Evolutionary conservation across 1,140 invertebrate species (phyloP), one percentile per base, ranked within the genome.

Genomic region (Lepidurus couesii): DNA sequence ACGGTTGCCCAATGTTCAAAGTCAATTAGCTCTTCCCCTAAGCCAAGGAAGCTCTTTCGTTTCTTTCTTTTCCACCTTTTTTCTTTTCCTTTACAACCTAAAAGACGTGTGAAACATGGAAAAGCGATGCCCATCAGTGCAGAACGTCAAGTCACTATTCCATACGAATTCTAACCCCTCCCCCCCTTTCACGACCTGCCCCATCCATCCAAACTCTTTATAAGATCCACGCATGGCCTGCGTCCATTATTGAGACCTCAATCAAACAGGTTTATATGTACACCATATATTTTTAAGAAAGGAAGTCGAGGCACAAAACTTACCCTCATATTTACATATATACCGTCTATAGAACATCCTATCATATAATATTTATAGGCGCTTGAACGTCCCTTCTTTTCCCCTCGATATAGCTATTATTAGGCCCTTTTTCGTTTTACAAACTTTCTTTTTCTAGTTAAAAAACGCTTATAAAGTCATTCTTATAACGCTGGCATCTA

Each of bases 71-170:
- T 34, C 34, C 2, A 34, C 34, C 45, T 11, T 47, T 47, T 16
- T 16, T 65, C 16, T 21, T 21, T 65, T n/a, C 16, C 16, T 65
- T 65, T 65, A 65, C 53, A 65, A 16, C 53, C 7, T 65, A 65
- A 65, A 16, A 65, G 53, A 65, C 53, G 53, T 65, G 53, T 65
- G 53, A 65, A 65, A 65, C 53, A 65, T 16, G 53, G 53, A 65
- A 65, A 65, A 65, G 53, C 21, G 53, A 65, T 65, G 53, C 53
- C 53, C 53, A 65, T 65, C 53, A 65, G 53, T 65, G 53, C 53
- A 65, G 13, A 65, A 65, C 53, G 53, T 65, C 53, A 65, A 65
- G 53, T 65, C 53, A 65, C 53, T 65, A 13, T 65, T 65, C 53
- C 21, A n/a, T 47, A 34, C 34, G 34, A 34, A 34, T 34, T 34